Evolutionary conservation across 2,113 vertebrate species (phyloP).

Genomic region (Cyanoramphus novaezelandiae): DNA sequence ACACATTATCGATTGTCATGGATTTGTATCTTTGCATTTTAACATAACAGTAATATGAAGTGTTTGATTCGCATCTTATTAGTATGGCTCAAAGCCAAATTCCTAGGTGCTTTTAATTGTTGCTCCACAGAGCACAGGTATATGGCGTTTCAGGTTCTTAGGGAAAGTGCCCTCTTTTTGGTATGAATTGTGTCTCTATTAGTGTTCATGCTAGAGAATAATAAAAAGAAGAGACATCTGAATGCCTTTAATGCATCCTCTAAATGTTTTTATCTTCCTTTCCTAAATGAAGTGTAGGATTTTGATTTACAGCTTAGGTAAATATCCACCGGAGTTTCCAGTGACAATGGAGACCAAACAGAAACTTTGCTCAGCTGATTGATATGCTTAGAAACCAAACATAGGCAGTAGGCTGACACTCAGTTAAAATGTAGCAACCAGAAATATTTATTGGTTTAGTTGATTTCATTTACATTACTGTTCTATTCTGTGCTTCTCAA

Average conservation of each 20-base stretch:
- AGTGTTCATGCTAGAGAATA: background rate
- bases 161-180: background rate
- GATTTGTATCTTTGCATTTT: background rate
- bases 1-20: background rate
- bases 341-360: background rate
- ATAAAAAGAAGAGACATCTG: background rate
- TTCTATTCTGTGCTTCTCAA: background rate
- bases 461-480: background rate
- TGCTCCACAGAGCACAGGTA: background rate
- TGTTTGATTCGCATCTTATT: background rate
- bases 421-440: background rate
- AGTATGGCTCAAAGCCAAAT: background rate
- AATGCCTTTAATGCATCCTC: background rate
- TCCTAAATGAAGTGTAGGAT: background rate
- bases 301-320: background rate
- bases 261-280: background rate
- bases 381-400: background rate
- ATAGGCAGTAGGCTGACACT: background rate
- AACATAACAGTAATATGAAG: background rate
- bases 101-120: background rate
- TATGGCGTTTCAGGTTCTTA: background rate
- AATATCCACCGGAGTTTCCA: background rate
- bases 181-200: background rate
- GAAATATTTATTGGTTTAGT: background rate
- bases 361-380: background rate